Base-by-base conservation (phyloP, 2,797 vertebrate species). In the Crenuchus spilurus region DNA sequence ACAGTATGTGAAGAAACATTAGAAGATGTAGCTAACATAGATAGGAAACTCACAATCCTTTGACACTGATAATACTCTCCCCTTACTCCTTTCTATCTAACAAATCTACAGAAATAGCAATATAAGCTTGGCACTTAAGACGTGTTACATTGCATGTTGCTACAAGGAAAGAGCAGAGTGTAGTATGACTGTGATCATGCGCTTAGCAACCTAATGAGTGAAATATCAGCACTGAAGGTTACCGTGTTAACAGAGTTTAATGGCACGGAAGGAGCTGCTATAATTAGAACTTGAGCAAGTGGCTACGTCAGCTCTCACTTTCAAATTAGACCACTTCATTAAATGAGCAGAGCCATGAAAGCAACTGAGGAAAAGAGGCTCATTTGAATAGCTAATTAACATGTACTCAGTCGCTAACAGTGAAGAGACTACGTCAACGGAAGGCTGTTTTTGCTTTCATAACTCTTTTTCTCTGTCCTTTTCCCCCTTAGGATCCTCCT, bases 401-500 rank as follows among this genome's bases (percentile, higher is more conserved):
- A 67, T 35, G 62, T 42, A 41, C 31, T 49, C 37, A 54, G 42
- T 22, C 33, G 30, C 26, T 33, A 78, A 60, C 60, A 51, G 54
- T 62, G 58, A 41, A 67, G 41, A 55, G 30, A 67, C 64, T 58
- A 66, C 66, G 6, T 79, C 77, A 82, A 22, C 11, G 11, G 51
- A 54, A 57, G 13, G 58, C 35, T 55, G 39, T 22, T 22, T 61
- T 54, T 22, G 37, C 16, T 68, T 33, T 68, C 28, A 51, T 18
- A 33, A 14, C n/a, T 35, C 49, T 20, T 11, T n/a, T 3, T 75
- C 11, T 52, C 68, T 58, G 8, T 9, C 2, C 30, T 1, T 22
- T 1, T 1, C 33, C 42, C 78, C 31, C 66, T 4, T 58, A 96
- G 95, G 91, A 97, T 97, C 83, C 89, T 97, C 76, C 91, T 97